Evolutionary conservation across 2,888 invertebrate species (phyloP).

Genomic region (Dyspetes luteomarginatus): DNA sequence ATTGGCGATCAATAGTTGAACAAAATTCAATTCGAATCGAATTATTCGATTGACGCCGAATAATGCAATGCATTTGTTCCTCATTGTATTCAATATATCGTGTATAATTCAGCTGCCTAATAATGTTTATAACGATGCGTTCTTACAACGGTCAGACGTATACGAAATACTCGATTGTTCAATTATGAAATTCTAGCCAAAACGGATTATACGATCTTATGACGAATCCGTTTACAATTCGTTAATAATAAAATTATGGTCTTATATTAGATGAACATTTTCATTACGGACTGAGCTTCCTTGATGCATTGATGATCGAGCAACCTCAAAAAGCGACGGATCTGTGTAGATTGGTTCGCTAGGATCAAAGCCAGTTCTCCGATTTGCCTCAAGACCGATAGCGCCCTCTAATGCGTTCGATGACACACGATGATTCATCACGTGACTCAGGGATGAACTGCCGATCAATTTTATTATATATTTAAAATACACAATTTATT

Average conservation of each 20-base stretch:
- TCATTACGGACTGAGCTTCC: constrained; percentile 84
- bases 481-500: not conserved
- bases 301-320: constrained; percentile 89
- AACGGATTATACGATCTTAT: not conserved
- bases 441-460: constrained; percentile 79
- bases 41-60: not conserved
- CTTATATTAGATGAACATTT: constrained; percentile 80
- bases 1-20: not conserved
- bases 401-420: constrained; percentile 84
- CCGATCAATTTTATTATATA: constrained; percentile 39
- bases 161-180: not conserved
- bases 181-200: constrained; percentile 9
- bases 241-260: constrained; percentile 10
- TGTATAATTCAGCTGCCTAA: not conserved
- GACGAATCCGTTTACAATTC: constrained; percentile 13
- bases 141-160: not conserved
- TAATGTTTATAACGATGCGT: not conserved
- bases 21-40: not conserved
- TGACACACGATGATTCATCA: constrained; percentile 78
- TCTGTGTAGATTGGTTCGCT: constrained; percentile 97
- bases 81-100: not conserved
- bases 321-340: constrained; percentile 94
- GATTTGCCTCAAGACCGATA: constrained; percentile 84
- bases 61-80: not conserved
- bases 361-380: constrained; percentile 89